A percentile compares a stretch with the other conserved stretches of the same genome.
Conservation (phyloP, 2,797 vertebrate genomes). For the Hozukius guyotensis region DNA sequence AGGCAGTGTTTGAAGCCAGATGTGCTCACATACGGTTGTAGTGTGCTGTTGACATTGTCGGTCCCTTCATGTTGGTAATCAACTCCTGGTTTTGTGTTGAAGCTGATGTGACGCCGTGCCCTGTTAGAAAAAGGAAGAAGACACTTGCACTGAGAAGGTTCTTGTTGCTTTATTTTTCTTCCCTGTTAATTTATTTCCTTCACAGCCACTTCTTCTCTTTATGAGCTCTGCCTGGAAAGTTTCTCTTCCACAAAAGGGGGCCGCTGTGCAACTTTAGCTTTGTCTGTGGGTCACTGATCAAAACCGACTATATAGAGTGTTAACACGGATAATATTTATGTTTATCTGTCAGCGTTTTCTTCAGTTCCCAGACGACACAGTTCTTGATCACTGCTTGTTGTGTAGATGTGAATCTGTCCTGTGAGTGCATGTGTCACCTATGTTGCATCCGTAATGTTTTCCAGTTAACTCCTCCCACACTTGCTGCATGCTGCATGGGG, state of each 20-base stretch:
- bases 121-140: slow-evolving; percentile 78
- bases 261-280: slow-evolving; percentile 39
- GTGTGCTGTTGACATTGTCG: slow-evolving; percentile 30
- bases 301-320: slow-evolving; percentile 17
- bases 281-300: slow-evolving; percentile 62
- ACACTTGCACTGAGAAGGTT: slow-evolving; percentile 82
- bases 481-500: slow-evolving; percentile 97
- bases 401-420: slow-evolving; percentile 56
- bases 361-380: slow-evolving; percentile 32
- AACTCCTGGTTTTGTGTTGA: slow-evolving; percentile 77
- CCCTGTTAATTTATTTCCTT: slow-evolving; percentile 45
- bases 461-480: slow-evolving; percentile 95
- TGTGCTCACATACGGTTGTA: slow-evolving; percentile 14
- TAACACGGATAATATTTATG: not conserved
- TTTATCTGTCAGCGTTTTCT: slow-evolving; percentile 30
- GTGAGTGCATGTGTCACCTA: slow-evolving; percentile 80
- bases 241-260: slow-evolving; percentile 17
- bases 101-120: slow-evolving; percentile 77
- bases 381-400: slow-evolving; percentile 31
- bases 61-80: slow-evolving; percentile 64
- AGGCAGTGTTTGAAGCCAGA: slow-evolving; percentile 6
- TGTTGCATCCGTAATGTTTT: slow-evolving; percentile 92
- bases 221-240: slow-evolving; percentile 42
- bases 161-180: slow-evolving; percentile 58
- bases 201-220: slow-evolving; percentile 54